Conservation (phyloP, 2,797 vertebrate species). For the Tarsius wallacei region DNA sequence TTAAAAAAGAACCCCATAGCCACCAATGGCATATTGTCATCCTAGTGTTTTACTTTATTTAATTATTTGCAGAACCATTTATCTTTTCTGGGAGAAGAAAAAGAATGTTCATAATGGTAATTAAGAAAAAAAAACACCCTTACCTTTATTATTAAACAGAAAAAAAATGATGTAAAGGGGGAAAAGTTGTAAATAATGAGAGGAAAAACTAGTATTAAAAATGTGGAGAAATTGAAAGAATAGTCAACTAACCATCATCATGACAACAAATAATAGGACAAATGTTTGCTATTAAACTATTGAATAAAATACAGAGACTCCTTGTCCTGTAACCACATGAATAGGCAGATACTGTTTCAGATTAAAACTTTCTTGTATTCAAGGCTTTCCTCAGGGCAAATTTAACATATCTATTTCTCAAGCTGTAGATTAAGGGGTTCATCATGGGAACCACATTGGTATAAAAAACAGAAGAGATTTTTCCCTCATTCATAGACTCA, state of each 20-base stretch:
- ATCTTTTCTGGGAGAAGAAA: neutral
- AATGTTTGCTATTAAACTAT: neutral
- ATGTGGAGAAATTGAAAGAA: neutral
- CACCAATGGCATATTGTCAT: neutral
- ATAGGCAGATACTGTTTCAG: neutral
- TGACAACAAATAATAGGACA: neutral
- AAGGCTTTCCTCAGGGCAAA: neutral
- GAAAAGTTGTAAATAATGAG: neutral
- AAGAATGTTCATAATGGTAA: neutral
- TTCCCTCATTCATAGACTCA: constrained; percentile 40
- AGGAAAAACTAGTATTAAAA: neutral
- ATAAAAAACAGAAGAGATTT: constrained; percentile 77
- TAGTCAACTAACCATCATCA: neutral
- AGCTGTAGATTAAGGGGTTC: constrained; percentile 74
- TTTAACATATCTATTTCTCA: constrained; percentile 69
- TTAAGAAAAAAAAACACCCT: neutral
- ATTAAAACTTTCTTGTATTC: neutral
- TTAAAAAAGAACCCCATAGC: neutral
- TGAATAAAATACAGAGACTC: neutral
- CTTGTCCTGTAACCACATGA: neutral
- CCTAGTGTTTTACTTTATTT: neutral
- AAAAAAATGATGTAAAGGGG: neutral
- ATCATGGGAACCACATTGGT: constrained; percentile 65
- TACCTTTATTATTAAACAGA: neutral
- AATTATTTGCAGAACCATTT: neutral